phyloP scores from a whole-genome alignment of 2,113 vertebrate genomes.

The Bubo blakistoni region DNA sequence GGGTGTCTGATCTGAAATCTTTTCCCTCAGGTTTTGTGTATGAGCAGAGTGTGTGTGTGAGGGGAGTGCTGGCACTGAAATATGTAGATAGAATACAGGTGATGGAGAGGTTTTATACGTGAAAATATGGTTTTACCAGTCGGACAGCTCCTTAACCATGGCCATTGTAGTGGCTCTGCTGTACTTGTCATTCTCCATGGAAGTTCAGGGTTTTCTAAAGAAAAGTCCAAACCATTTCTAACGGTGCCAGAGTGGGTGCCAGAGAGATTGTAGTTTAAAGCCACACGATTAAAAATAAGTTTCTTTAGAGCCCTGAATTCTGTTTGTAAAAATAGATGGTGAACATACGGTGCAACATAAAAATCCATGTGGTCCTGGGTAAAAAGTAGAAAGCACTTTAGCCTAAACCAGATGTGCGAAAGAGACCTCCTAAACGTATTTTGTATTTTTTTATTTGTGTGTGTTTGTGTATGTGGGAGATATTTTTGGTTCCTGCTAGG shows the following conservation, averaged over 20 bases:
- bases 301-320: constrained; percentile 43
- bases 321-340: constrained; percentile 61
- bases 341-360: constrained; percentile 43
- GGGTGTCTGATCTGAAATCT: background rate
- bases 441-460: constrained; percentile 66
- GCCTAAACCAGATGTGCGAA: constrained; percentile 68
- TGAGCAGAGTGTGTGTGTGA: background rate
- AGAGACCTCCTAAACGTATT: constrained; percentile 44
- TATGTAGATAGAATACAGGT: background rate
- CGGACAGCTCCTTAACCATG: background rate
- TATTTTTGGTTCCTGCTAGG: constrained; percentile 77
- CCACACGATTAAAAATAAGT: constrained; percentile 47
- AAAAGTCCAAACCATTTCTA: background rate
- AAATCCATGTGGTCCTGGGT: constrained; percentile 50
- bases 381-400: constrained; percentile 45
- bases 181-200: background rate
- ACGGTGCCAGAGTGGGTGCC: background rate
- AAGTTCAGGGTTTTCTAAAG: constrained; percentile 1
- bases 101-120: background rate
- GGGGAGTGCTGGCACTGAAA: background rate
- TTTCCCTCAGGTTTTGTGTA: background rate
- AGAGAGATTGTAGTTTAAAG: constrained; percentile 23
- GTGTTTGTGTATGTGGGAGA: constrained; percentile 68
- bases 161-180: background rate
- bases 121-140: background rate